Evolutionary conservation across 2,888 invertebrate genomes (phyloP).

Genomic region (Lypha dubia): DNA sequence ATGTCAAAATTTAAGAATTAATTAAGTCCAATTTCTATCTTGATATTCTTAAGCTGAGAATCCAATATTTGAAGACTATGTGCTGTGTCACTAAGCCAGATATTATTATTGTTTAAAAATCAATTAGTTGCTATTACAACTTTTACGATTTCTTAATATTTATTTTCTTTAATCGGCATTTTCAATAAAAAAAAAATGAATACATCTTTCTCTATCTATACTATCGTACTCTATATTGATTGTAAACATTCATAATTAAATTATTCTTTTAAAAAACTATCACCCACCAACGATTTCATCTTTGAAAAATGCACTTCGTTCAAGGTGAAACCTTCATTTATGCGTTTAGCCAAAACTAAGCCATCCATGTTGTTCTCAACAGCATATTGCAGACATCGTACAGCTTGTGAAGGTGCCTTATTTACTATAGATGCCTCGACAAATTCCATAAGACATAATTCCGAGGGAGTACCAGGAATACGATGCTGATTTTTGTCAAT

Average conservation of each 20-base stretch:
- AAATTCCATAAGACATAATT: constrained; percentile 84
- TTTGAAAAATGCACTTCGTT: constrained; percentile 84
- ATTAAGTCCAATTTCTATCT: too few species aligned
- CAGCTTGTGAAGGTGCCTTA: constrained; percentile 84
- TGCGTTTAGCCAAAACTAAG: constrained; percentile 75
- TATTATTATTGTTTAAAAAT: too few species aligned
- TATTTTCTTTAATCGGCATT: constrained; percentile 39
- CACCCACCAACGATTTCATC: constrained; percentile 84
- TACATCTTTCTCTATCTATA: constrained; percentile 28
- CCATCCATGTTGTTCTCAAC: constrained; percentile 84
- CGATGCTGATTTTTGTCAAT: constrained; percentile 84
- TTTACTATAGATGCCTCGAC: constrained; percentile 85
- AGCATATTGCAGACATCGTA: constrained; percentile 85
- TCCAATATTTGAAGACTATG: too few species aligned
- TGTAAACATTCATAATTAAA: constrained; percentile 15
- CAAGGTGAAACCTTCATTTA: constrained; percentile 83
- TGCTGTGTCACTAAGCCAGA: too few species aligned
- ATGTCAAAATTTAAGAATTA: too few species aligned
- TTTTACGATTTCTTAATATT: constrained; percentile 7
- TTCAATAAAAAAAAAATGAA: constrained; percentile 45
- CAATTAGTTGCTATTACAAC: too few species aligned
- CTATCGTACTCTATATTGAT: constrained; percentile 50
- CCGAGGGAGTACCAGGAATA: constrained; percentile 85
- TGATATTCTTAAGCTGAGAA: too few species aligned
- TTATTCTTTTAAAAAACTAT: constrained; percentile 77